A percentile compares a stretch with the other conserved stretches of the same genome.
phyloP scores from a whole-genome alignment of 2,888 invertebrate species.

The Bellardia bayeri region DNA sequence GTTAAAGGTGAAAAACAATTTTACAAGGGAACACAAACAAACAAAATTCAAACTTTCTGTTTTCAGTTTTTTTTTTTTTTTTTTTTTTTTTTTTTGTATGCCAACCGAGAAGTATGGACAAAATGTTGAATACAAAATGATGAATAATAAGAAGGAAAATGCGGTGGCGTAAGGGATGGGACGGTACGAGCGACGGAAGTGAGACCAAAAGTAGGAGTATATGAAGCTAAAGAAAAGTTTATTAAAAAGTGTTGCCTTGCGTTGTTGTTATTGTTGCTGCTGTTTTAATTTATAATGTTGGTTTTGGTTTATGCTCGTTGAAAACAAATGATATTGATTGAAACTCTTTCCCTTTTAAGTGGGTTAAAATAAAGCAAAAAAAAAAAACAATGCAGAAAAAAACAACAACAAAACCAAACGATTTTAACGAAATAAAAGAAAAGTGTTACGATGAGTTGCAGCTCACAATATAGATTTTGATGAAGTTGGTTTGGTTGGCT shows the following conservation, averaged over 20 bases:
- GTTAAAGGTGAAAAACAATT: constrained; percentile 60
- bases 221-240: constrained; percentile 18
- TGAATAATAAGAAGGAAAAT: background rate
- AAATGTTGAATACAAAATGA: constrained; percentile 42
- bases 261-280: constrained; percentile 9
- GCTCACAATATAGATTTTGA: constrained; percentile 17
- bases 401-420: constrained; percentile 3
- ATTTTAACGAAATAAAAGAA: constrained; percentile 9
- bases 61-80: constrained; percentile 16
- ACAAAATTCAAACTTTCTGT: constrained; percentile 25
- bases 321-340: constrained; percentile 53
- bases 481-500: constrained; percentile 7
- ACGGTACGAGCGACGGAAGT: constrained; percentile 14
- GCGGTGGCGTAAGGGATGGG: background rate
- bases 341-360: constrained; percentile 51
- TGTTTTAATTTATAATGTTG: constrained; percentile 49
- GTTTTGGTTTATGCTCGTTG: constrained; percentile 44
- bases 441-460: background rate
- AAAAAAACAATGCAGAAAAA: background rate
- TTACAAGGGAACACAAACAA: constrained; percentile 25
- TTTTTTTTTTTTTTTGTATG: constrained; percentile 19
- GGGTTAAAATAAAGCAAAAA: constrained; percentile 26
- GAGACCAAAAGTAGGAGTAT: background rate
- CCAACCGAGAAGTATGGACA: constrained; percentile 43
- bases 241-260: constrained; percentile 12